Conservation (phyloP, 64 coral and sea anemone genomes). For the Pachyseris speciosa region DNA sequence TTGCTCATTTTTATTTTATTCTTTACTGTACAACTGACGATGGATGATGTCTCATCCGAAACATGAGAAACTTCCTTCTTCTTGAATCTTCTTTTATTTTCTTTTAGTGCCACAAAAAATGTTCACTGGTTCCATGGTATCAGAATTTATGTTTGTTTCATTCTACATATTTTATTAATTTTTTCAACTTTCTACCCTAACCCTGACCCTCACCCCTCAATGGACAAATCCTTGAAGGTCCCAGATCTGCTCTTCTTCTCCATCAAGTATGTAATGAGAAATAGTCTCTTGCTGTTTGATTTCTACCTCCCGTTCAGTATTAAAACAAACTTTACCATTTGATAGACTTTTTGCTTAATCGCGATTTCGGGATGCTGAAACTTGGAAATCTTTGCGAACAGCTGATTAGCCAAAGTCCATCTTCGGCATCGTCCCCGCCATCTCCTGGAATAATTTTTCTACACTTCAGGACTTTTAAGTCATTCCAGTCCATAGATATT, state of each 20-base stretch:
- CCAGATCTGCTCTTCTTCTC: conserved; percentile 31
- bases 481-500: conserved; percentile 74
- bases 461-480: conserved; percentile 47
- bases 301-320: background rate
- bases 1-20: too few species aligned
- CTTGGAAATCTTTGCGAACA: conserved; percentile 59
- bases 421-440: background rate
- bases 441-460: conserved; percentile 19
- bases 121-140: too few species aligned
- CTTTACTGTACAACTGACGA: too few species aligned
- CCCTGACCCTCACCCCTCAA: too few species aligned
- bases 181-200: too few species aligned
- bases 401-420: background rate
- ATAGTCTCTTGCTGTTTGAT: conserved; percentile 42
- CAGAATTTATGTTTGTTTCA: too few species aligned
- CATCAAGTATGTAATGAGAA: conserved; percentile 65
- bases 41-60: too few species aligned
- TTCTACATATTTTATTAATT: too few species aligned
- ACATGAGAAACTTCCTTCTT: too few species aligned
- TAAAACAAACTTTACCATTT: conserved; percentile 21
- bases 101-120: too few species aligned
- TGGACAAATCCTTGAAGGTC: conserved; percentile 38
- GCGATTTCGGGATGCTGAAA: background rate
- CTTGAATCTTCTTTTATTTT: too few species aligned
- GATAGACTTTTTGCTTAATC: background rate